Base-by-base conservation (phyloP, 2,113 vertebrate genomes). In the Laterallus jamaicensis region DNA sequence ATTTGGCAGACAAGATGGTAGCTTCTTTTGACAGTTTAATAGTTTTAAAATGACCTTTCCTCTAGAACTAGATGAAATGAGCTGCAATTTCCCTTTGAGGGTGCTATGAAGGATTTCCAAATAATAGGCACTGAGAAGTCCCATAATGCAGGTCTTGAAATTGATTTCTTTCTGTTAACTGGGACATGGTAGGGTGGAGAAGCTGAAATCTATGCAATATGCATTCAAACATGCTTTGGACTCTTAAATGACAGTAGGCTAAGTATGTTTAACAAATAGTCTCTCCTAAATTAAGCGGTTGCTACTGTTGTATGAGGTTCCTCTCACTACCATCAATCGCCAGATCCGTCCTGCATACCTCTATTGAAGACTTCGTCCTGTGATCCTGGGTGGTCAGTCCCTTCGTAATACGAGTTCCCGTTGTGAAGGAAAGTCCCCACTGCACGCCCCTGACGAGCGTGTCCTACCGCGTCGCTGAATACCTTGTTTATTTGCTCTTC, bases 401-500 rank as follows among this genome's bases (percentile, higher is more conserved):
- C 98, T 59, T 99, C 99, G 6, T 99, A 98, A 82, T 99, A 99
- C 0, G 99, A 98, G 96, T 97, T 98, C 58, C 99, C 99, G 15
- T 98, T 99, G 94, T 98, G 98, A 80, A 99, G 98, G 93, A 99
- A 99, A 31, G 99, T 99, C 49, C 99, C 99, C 59, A 99, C 99
- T 0, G 99, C 99, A 8, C 99, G 98, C 67, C 99, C 99, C 97
- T 99, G 99, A 13, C 99, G 99, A 55, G 99, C 99, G 4, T 99
- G 99, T 35, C 99, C 99, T 40, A 99, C 99, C 0, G 99, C 99
- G 0, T 99, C 99, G 6, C 99, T 99, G 98, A 99, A 99, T 35
- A 99, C 99, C 93, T 99, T 99, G 98, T 99, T 99, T 86, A 99
- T 99, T 96, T 99, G 99, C 97, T 99, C 99, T 94, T 99, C 99